phyloP scores from a whole-genome alignment of 2,797 vertebrate genomes.

The Poecilia picta region DNA sequence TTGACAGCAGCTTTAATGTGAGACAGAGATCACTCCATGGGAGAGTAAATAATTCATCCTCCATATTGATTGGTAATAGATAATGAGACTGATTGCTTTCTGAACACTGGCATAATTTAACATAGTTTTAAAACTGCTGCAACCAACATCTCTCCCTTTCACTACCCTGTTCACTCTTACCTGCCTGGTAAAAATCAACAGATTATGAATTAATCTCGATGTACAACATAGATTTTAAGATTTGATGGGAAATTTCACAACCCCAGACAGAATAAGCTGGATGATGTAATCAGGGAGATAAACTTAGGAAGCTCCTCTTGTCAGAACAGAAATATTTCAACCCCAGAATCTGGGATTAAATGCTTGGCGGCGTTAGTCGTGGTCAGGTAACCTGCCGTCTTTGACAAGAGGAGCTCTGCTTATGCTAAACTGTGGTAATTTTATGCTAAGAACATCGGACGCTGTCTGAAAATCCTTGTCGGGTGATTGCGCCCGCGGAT shows the following conservation, averaged over 20 bases:
- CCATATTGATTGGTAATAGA: not conserved
- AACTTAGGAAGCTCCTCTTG: not conserved
- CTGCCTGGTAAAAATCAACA: not conserved
- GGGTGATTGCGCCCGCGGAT: constrained; percentile 71
- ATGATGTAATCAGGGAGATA: constrained; percentile 6
- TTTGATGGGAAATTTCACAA: not conserved
- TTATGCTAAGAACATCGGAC: constrained; percentile 63
- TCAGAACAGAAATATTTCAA: not conserved
- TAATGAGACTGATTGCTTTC: not conserved
- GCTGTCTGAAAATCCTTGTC: constrained; percentile 64
- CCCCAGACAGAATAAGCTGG: not conserved
- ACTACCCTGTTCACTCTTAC: not conserved
- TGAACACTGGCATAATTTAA: not conserved
- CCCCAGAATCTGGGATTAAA: constrained; percentile 10
- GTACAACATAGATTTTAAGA: not conserved
- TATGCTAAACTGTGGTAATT: constrained; percentile 69
- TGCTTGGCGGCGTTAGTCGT: constrained; percentile 4
- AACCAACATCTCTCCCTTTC: not conserved
- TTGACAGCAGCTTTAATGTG: not conserved
- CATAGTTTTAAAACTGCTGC: not conserved
- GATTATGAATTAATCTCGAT: not conserved
- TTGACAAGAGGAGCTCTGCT: constrained; percentile 22
- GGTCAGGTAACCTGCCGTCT: constrained; percentile 31
- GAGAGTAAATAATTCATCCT: not conserved
- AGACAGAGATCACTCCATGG: not conserved